A percentile compares a stretch with the other conserved stretches of the same genome.
Conservation (phyloP, 2,797 vertebrate species). For the Gephyroberyx darwinii region DNA sequence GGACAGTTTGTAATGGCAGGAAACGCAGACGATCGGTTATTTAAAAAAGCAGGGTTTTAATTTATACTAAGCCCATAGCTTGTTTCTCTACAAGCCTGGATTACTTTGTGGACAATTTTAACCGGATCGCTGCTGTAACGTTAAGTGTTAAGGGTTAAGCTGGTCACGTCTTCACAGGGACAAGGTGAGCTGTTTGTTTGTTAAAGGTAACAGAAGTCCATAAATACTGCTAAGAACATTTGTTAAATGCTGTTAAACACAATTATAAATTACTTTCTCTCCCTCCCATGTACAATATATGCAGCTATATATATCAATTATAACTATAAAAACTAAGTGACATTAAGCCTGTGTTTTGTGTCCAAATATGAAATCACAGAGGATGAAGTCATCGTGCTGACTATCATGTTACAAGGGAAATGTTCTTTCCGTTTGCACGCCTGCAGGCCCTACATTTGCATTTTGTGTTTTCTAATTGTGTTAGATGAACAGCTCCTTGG, state of each 20-base stretch:
- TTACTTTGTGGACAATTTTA: slow-evolving; percentile 20
- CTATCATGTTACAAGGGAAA: too few relatives aligned
- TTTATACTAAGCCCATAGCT: slow-evolving; percentile 24
- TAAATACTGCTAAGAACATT: neutral
- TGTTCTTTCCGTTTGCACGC: slow-evolving; percentile 1
- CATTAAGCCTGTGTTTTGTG: too few relatives aligned
- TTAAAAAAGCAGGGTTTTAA: slow-evolving; percentile 19
- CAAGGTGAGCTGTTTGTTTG: slow-evolving; percentile 61
- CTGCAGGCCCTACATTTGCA: slow-evolving; percentile 3
- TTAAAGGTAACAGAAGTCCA: slow-evolving; percentile 28
- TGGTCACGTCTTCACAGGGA: slow-evolving; percentile 23
- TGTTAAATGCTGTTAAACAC: neutral
- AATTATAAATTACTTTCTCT: too few relatives aligned
- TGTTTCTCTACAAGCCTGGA: neutral
- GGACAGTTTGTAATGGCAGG: slow-evolving; percentile 15
- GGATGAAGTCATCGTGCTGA: too few relatives aligned
- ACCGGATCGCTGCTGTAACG: slow-evolving; percentile 4
- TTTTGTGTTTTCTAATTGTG: slow-evolving; percentile 17
- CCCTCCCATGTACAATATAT: too few relatives aligned
- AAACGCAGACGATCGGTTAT: neutral
- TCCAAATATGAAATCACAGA: neutral
- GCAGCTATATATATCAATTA: too few relatives aligned
- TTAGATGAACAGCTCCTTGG: slow-evolving; percentile 73
- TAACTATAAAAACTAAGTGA: too few relatives aligned
- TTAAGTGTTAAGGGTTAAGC: slow-evolving; percentile 38